phyloP scores from a whole-genome alignment of 2,113 vertebrate genomes.

The Meleagris gallopavo region DNA sequence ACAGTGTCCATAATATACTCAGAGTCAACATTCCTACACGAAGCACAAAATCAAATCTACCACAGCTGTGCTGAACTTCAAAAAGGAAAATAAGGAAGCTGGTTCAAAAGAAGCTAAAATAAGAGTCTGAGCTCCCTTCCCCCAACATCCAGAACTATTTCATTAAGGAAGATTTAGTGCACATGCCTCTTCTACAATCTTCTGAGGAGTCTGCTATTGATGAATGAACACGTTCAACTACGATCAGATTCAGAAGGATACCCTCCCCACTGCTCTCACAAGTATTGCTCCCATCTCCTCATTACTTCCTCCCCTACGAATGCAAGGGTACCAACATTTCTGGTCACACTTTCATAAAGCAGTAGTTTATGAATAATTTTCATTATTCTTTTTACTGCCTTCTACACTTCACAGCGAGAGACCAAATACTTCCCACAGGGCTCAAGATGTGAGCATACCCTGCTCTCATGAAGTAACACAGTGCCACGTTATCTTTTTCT shows the following conservation, averaged over 20 bases:
- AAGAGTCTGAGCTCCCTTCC: neutral
- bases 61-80: neutral
- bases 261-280: neutral
- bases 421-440: neutral
- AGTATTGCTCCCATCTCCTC: neutral
- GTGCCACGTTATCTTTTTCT: neutral
- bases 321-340: neutral
- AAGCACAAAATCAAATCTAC: neutral
- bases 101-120: neutral
- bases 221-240: neutral
- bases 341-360: neutral
- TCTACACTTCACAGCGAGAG: neutral
- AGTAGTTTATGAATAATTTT: neutral
- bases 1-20: constrained; percentile 8
- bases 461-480: neutral
- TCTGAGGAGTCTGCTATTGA: neutral
- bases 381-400: neutral
- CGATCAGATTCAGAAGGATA: neutral
- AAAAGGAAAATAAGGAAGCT: neutral
- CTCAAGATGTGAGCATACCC: neutral
- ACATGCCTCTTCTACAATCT: neutral
- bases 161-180: neutral
- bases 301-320: neutral
- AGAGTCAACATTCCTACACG: neutral
- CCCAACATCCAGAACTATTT: neutral